Evolutionary conservation across 1,140 invertebrate species (phyloP), one percentile per base, ranked within the genome.

Genomic region (Delia radicum): DNA sequence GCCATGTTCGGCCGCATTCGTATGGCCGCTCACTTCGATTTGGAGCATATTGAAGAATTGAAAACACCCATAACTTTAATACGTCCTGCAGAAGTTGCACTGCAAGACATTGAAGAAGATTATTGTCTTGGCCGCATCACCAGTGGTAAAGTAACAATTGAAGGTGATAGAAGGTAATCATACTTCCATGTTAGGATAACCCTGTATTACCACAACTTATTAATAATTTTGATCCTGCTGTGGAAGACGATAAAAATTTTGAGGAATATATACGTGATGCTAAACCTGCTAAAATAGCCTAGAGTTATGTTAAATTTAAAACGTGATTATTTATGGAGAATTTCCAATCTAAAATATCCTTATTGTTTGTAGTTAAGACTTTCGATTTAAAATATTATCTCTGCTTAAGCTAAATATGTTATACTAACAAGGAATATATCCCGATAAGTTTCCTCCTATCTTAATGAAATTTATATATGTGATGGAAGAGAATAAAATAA

Each of bases 161-260:
- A 88, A 89, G 75, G 88, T 88, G 48, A 87, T 92, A 31, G 90
- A 92, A 79, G 93, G 93, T n/a, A 92, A 93, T 82, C 93, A 94
- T 79, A 81, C 89, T 0, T 90, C 89, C 13, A 92, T 94, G 79
- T 79, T 94, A n/a, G 75, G 90, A 93, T 26, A 91, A 91, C 80
- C 85, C 87, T 26, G 90, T 91, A 79, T 82, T 91, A 42, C 87
- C 89, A 0, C 86, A 90, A 69, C 88, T 90, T 7, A 92, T 94
- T 33, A 92, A 92, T 73, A 82, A 80, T 10, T 82, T 80, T 65
- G 81, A 86, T 79, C 85, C 85, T 0, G 48, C 76, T 7, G 73
- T 85, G 13, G 15, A 82, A 55, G 84, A 85, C 48, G 82, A 86
- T 72, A 84, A 84, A 76, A 77, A 78, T 48, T 85, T 85, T 73